phyloP scores from a whole-genome alignment of 1,140 invertebrate species.

The Spodoptera litura region DNA sequence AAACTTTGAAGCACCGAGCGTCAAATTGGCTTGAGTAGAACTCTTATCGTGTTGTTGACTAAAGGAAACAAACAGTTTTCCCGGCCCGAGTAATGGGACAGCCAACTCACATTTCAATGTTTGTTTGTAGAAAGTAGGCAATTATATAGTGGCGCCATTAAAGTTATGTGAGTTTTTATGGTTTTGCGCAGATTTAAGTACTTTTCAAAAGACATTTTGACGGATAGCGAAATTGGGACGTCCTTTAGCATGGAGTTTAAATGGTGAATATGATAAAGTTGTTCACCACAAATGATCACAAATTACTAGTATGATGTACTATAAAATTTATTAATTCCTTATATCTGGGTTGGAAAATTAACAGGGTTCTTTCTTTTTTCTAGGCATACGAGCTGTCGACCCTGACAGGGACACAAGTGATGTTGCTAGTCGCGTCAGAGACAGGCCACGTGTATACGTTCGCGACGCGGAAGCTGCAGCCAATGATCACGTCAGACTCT shows the following conservation, averaged over 20 bases:
- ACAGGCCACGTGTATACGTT: conserved; percentile 99
- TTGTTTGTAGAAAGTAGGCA: conserved; percentile 3
- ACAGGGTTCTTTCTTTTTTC: conserved; percentile 54
- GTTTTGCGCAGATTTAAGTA: conserved; percentile 5
- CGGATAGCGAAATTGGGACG: too few relatives aligned
- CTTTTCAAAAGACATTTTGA: too few relatives aligned
- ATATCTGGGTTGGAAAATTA: conserved; percentile 32
- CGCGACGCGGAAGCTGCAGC: conserved; percentile 99
- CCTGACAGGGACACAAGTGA: conserved; percentile 99
- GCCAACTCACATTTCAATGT: conserved; percentile 15
- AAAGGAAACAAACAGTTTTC: conserved; percentile 25
- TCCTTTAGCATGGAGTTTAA: too few relatives aligned
- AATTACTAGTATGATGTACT: conserved; percentile 10
- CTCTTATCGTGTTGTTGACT: conserved; percentile 33
- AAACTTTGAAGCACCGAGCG: conserved; percentile 50
- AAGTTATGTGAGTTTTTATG: conserved; percentile 17
- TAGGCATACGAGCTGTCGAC: conserved; percentile 99
- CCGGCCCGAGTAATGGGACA: background rate
- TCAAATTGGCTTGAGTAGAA: conserved; percentile 25
- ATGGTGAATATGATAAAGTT: too few relatives aligned
- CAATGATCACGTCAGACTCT: conserved; percentile 99
- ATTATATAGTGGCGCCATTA: background rate
- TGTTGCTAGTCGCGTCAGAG: conserved; percentile 97
- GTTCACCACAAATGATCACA: conserved; percentile 58
- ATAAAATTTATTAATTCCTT: too few relatives aligned